phyloP scores from a whole-genome alignment of 2,113 vertebrate genomes.

The Dipodomys stephensi region DNA sequence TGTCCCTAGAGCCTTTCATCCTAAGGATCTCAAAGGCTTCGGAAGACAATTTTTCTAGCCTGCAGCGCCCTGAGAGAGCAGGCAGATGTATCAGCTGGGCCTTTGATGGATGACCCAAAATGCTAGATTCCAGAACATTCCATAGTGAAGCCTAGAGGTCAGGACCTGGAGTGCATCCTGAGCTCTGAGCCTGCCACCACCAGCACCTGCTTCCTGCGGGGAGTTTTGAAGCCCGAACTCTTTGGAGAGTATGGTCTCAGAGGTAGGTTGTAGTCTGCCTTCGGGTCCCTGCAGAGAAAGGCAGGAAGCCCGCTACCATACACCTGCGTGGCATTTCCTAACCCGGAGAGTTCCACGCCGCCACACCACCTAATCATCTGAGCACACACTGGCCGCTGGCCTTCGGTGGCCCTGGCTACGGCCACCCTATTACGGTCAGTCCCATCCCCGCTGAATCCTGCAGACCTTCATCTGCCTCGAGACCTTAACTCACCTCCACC shows the following conservation, averaged over 20 bases:
- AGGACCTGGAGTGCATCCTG: not conserved
- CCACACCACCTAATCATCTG: not conserved
- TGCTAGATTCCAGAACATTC: not conserved
- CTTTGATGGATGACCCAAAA: not conserved
- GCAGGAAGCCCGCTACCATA: not conserved
- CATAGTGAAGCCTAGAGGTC: not conserved
- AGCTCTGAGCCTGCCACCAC: not conserved
- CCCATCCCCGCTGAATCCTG: not conserved
- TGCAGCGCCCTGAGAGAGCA: not conserved
- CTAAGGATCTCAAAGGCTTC: constrained; percentile 41
- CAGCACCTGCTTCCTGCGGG: not conserved
- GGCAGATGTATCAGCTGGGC: not conserved
- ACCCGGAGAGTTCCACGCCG: accelerated
- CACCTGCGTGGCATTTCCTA: not conserved
- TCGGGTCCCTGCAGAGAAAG: not conserved
- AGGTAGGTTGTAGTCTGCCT: too few species aligned
- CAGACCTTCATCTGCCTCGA: not conserved
- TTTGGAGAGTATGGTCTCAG: not conserved
- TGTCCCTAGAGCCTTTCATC: constrained; percentile 50
- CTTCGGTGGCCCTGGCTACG: not conserved
- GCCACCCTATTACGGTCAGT: not conserved
- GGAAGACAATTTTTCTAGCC: constrained; percentile 53
- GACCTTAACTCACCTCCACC: not conserved
- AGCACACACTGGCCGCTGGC: not conserved
- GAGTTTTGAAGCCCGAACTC: not conserved